Evolutionary conservation across 2,113 vertebrate genomes (phyloP).

Genomic region (Oenanthe melanoleuca): DNA sequence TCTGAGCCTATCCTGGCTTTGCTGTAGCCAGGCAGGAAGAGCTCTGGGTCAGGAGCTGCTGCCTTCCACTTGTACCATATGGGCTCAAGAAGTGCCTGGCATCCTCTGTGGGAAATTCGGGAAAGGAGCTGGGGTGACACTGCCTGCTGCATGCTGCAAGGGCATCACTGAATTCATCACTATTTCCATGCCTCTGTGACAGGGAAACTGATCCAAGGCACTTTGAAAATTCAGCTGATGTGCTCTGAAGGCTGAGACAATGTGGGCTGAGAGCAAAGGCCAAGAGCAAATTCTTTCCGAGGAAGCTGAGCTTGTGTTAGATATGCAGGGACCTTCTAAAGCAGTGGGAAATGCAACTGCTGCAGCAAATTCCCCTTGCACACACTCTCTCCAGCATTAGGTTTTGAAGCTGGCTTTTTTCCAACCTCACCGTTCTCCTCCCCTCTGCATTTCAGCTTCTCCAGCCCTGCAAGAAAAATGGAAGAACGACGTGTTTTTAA

Average conservation of each 20-base stretch:
- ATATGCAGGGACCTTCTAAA: not conserved
- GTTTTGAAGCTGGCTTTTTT: not conserved
- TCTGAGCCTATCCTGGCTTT: not conserved
- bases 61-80: accelerated
- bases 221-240: not conserved
- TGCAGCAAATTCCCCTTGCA: not conserved
- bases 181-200: not conserved
- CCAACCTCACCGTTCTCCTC: not conserved
- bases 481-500: not conserved
- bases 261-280: not conserved
- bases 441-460: not conserved
- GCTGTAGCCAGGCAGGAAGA: not conserved
- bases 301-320: not conserved
- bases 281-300: not conserved
- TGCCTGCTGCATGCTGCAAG: not conserved
- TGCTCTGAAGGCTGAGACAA: not conserved
- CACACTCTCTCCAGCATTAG: not conserved
- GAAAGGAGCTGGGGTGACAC: not conserved
- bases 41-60: not conserved
- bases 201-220: not conserved
- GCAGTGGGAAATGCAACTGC: not conserved
- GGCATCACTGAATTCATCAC: not conserved
- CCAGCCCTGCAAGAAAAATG: not conserved
- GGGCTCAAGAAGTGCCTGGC: not conserved
- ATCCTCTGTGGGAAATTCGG: not conserved